A percentile compares a stretch with the other conserved stretches of the same genome.
These are phyloP conservation scores for Leptopterna dolabrata DNA, from an alignment of 2,888 invertebrate genomes.

Conservation along the genomic window DNA sequence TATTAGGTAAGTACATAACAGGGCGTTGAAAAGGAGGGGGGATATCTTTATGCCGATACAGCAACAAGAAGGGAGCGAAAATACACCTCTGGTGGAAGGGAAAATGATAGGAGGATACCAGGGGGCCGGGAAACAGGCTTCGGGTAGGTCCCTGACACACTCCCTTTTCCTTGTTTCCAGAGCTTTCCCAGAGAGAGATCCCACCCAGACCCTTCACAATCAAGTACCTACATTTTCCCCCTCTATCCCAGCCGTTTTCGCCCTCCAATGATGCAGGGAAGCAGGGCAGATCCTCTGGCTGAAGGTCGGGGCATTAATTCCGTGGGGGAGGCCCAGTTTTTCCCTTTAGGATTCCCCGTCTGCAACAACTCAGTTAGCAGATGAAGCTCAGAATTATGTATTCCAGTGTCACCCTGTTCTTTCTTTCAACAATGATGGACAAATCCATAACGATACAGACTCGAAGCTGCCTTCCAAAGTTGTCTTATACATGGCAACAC, in stretches of 20 bases:
- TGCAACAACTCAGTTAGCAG: background rate
- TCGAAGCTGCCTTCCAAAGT: too few species aligned
- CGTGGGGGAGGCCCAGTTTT: background rate
- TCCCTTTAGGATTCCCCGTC: background rate
- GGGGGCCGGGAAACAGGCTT: background rate
- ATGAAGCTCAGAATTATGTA: background rate
- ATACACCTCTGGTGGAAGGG: background rate
- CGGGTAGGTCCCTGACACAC: background rate
- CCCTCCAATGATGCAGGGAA: background rate
- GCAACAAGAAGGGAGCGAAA: background rate
- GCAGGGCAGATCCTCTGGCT: background rate
- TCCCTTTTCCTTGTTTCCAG: background rate
- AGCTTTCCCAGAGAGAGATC: background rate
- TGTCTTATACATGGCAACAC: too few species aligned
- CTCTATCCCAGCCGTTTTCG: background rate
- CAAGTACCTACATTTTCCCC: background rate
- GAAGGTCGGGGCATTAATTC: background rate
- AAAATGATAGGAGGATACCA: background rate
- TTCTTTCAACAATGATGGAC: too few species aligned
- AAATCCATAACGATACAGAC: too few species aligned
- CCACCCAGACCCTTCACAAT: background rate
- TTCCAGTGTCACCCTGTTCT: too few species aligned
- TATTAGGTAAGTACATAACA: constrained; percentile 7
- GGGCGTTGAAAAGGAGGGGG: background rate
- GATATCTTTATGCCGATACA: background rate